Percentiles rank a stretch among this genome's conserved stretches.
Conservation (phyloP, 2,113 vertebrate species). For the Anser cygnoides region DNA sequence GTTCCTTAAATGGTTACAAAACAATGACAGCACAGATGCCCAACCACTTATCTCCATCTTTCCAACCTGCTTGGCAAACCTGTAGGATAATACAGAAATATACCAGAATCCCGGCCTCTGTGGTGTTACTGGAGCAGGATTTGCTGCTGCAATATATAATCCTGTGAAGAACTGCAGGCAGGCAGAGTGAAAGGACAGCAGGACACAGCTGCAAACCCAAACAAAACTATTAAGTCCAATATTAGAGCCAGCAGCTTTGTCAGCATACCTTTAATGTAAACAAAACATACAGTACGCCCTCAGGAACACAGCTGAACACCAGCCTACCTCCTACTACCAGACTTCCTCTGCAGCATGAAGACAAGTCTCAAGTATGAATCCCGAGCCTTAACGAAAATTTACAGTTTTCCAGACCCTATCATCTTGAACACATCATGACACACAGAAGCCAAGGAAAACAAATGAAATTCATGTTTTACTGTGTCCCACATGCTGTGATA, state of each 20-base stretch:
- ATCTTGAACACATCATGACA: conserved; percentile 81
- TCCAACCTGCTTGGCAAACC: background rate
- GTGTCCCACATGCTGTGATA: conserved; percentile 76
- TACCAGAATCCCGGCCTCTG: background rate
- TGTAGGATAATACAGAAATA: background rate
- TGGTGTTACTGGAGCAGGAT: background rate
- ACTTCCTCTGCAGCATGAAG: conserved; percentile 54
- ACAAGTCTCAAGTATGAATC: conserved; percentile 66
- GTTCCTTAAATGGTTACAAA: conserved; percentile 14
- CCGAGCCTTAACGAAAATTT: conserved; percentile 66
- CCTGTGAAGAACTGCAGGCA: conserved; percentile 20
- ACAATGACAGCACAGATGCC: background rate
- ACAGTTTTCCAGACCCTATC: conserved; percentile 72
- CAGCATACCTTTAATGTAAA: conserved; percentile 58
- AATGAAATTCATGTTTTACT: conserved; percentile 78
- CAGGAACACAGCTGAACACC: conserved; percentile 22
- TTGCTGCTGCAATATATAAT: conserved; percentile 3
- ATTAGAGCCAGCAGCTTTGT: conserved; percentile 52
- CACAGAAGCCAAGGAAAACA: conserved; percentile 84
- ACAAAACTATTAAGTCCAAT: conserved; percentile 39
- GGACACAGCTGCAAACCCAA: conserved; percentile 50
- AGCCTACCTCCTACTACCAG: conserved; percentile 42
- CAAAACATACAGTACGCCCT: conserved; percentile 23
- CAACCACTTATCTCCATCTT: background rate
- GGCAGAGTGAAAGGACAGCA: background rate